Conservation (phyloP, 2,888 invertebrate species). For the Nymphalis urticae region DNA sequence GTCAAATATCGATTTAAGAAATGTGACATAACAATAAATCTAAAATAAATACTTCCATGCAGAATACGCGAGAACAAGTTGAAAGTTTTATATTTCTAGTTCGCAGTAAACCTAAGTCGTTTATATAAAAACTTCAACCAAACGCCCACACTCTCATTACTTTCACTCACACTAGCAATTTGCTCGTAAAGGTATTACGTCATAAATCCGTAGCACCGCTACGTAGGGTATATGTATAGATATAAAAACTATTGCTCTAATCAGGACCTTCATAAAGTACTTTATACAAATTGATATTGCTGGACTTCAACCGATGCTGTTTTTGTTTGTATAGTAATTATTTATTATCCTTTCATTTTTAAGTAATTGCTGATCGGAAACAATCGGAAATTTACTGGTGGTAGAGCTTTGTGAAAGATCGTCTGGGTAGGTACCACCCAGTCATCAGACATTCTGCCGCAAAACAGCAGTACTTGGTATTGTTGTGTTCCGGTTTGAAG, state of each 20-base stretch:
- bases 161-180: slow-evolving; percentile 7
- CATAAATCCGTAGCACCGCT: slow-evolving; percentile 17
- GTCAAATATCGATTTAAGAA: not conserved
- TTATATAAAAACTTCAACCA: slow-evolving; percentile 2
- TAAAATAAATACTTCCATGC: not conserved
- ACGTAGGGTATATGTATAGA: not conserved
- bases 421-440: no score
- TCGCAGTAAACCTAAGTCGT: not conserved
- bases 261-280: not conserved
- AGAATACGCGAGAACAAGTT: not conserved
- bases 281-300: not conserved
- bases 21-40: not conserved
- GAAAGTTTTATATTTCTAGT: not conserved
- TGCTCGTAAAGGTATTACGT: slow-evolving; percentile 21
- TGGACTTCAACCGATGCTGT: no score
- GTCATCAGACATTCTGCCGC: no score
- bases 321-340: no score
- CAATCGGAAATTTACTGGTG: no score
- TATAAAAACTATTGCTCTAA: not conserved
- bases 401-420: no score
- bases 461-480: no score
- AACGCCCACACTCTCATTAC: slow-evolving; percentile 9
- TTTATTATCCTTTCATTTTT: no score
- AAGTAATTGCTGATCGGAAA: no score
- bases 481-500: no score